phyloP scores from a whole-genome alignment of 2,797 vertebrate species.

The Sebastes baramenuke region DNA sequence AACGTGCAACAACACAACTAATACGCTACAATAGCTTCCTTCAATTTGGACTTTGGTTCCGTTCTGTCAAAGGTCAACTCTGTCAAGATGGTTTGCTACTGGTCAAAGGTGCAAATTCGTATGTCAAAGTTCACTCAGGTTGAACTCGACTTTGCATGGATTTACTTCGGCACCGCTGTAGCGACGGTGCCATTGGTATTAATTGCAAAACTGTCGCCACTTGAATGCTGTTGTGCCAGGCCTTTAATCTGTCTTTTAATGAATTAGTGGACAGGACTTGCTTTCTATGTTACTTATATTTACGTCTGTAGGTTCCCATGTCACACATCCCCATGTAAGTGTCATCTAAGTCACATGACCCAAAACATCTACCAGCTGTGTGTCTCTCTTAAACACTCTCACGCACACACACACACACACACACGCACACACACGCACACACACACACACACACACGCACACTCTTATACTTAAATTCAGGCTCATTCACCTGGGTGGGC shows the following conservation, averaged over 20 bases:
- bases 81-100: not conserved
- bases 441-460: constrained; percentile 23
- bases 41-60: not conserved
- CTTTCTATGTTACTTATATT: not conserved
- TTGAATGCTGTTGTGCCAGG: not conserved
- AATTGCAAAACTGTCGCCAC: not conserved
- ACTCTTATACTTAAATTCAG: constrained; percentile 58
- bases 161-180: not conserved
- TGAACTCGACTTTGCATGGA: not conserved
- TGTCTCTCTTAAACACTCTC: constrained; percentile 1
- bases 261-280: not conserved
- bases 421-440: not conserved
- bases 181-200: not conserved
- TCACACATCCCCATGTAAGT: constrained; percentile 1
- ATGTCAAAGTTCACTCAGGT: not conserved
- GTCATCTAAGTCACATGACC: constrained; percentile 48
- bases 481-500: constrained; percentile 80
- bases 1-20: not conserved
- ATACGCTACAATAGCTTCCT: not conserved
- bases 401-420: not conserved
- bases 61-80: not conserved
- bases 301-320: not conserved
- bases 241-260: not conserved
- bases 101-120: not conserved
- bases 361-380: constrained; percentile 45